A percentile compares a stretch with the other conserved stretches of the same genome.
phyloP scores from a whole-genome alignment of 2,113 vertebrate genomes.

The Cichladusa arquata region DNA sequence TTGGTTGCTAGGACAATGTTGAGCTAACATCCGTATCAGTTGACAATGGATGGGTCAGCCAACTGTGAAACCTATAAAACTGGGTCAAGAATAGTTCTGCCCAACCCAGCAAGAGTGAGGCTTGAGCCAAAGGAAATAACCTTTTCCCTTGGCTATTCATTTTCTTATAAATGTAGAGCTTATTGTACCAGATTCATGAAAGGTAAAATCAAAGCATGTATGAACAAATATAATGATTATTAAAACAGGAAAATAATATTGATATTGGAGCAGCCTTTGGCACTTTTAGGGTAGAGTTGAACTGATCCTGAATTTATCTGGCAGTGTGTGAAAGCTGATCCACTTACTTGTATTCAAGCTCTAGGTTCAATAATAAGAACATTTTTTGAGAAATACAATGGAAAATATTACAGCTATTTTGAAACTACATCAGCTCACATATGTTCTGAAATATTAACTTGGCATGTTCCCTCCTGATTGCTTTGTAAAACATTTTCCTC shows the following conservation, averaged over 20 bases:
- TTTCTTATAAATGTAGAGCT: slow-evolving; percentile 22
- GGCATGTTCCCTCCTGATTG: background rate
- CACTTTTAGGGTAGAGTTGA: slow-evolving; percentile 17
- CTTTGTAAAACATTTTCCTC: background rate
- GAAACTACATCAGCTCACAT: slow-evolving; percentile 34
- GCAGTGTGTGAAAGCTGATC: background rate
- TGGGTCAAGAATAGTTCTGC: slow-evolving; percentile 50
- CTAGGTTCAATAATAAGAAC: background rate
- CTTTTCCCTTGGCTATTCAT: slow-evolving; percentile 21
- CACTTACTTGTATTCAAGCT: slow-evolving; percentile 14
- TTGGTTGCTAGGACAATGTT: slow-evolving; percentile 50
- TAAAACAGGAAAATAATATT: slow-evolving; percentile 50
- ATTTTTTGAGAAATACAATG: slow-evolving; percentile 32
- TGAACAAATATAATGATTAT: slow-evolving; percentile 37
- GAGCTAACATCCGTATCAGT: slow-evolving; percentile 20
- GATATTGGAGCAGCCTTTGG: slow-evolving; percentile 44
- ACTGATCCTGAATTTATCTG: slow-evolving; percentile 1
- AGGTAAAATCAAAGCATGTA: slow-evolving; percentile 13
- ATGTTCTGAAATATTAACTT: slow-evolving; percentile 47
- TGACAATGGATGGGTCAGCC: slow-evolving; percentile 35
- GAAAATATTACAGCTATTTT: slow-evolving; percentile 53
- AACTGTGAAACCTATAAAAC: slow-evolving; percentile 52
- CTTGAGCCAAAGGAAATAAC: slow-evolving; percentile 43
- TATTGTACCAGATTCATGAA: slow-evolving; percentile 19
- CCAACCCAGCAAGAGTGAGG: background rate